These are phyloP conservation scores for Myripristis murdjan DNA, from an alignment of 2,797 vertebrate species.

Conservation along the genomic window DNA sequence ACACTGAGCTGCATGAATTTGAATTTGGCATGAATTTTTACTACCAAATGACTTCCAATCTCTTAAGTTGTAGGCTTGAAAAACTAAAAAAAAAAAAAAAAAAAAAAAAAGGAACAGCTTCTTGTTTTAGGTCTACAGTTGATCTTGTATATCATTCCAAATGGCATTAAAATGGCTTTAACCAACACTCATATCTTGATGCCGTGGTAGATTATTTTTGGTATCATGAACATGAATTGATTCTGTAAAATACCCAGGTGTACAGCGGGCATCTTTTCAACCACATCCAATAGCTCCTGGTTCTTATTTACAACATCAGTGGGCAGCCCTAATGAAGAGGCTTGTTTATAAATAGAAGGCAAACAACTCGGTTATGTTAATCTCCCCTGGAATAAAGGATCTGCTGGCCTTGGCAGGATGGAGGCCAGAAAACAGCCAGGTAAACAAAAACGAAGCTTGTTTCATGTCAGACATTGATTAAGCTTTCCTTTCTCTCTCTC, in stretches of 20 bases:
- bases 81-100: too few relatives aligned
- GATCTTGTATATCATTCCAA: too few relatives aligned
- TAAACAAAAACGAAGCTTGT: slow-evolving; percentile 81
- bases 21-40: too few relatives aligned
- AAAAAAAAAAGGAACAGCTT: too few relatives aligned
- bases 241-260: slow-evolving; percentile 1
- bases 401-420: slow-evolving; percentile 75
- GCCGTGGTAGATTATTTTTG: background rate
- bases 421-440: slow-evolving; percentile 75
- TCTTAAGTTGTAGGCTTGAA: too few relatives aligned
- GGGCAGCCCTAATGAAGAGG: slow-evolving; percentile 53
- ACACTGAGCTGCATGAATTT: too few relatives aligned
- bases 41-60: too few relatives aligned
- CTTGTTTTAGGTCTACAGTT: too few relatives aligned
- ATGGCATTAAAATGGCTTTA: too few relatives aligned
- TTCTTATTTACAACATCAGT: slow-evolving; percentile 16
- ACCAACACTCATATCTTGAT: too few relatives aligned
- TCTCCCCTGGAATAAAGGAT: slow-evolving; percentile 70
- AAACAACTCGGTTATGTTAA: slow-evolving; percentile 66
- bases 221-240: background rate
- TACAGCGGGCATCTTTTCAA: slow-evolving; percentile 8
- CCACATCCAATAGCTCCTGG: background rate
- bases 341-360: slow-evolving; percentile 69
- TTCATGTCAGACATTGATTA: slow-evolving; percentile 84
- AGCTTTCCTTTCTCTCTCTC: slow-evolving; percentile 32